Percentiles rank a stretch among this genome's conserved stretches.
Evolutionary conservation across 2,888 invertebrate species (phyloP).

Genomic region (Lissonota sp.): DNA sequence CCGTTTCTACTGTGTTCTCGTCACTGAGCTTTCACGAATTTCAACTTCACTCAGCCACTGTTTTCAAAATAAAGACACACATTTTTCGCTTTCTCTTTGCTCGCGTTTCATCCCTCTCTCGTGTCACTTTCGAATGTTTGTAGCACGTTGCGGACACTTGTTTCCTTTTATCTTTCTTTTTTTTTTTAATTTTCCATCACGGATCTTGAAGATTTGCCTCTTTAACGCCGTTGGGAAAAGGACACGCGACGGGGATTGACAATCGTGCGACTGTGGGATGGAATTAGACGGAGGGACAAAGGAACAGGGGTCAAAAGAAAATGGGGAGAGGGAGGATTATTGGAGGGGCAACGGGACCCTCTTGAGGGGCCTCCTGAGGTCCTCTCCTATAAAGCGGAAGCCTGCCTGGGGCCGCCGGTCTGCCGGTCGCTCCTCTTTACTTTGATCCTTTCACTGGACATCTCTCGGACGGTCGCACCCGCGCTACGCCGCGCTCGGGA

Average conservation of each 20-base stretch:
- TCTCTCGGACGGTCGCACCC: slow-evolving; percentile 84
- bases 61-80: too few relatives aligned
- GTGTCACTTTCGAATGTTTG: slow-evolving; percentile 18
- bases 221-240: slow-evolving; percentile 13
- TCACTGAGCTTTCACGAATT: too few relatives aligned
- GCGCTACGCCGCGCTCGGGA: slow-evolving; percentile 84
- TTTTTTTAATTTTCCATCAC: neutral
- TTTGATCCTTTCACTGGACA: slow-evolving; percentile 84
- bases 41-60: too few relatives aligned
- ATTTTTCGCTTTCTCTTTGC: too few relatives aligned
- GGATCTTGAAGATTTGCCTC: neutral
- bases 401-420: slow-evolving; percentile 86
- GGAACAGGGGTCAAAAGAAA: slow-evolving; percentile 56
- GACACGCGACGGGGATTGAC: neutral
- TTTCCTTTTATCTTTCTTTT: neutral
- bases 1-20: too few relatives aligned
- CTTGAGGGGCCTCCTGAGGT: slow-evolving; percentile 69
- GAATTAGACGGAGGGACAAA: slow-evolving; percentile 19
- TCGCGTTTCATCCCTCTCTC: slow-evolving; percentile 31
- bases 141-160: neutral
- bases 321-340: slow-evolving; percentile 37
- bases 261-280: neutral
- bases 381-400: slow-evolving; percentile 84
- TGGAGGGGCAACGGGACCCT: slow-evolving; percentile 67
- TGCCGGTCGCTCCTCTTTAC: slow-evolving; percentile 86